Base-by-base conservation (phyloP, 2,888 invertebrate species). In the Pristionchus maxplancki region DNA sequence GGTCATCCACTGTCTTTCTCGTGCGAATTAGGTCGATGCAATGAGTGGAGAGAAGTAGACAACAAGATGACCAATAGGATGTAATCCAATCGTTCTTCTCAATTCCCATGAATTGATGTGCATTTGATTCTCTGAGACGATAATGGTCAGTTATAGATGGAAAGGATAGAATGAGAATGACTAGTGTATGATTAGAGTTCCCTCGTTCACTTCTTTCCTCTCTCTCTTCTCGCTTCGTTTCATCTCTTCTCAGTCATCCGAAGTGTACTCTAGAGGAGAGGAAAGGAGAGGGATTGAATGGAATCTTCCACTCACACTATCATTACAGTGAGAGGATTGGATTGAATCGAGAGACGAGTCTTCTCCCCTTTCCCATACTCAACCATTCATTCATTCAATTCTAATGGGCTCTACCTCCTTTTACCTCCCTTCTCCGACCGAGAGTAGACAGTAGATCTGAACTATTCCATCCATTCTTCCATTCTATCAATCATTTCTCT, bases 281-380 rank as follows among this genome's bases (percentile, higher is more conserved):
- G 37, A 24, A 37, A 74, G 31, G 64, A 64, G 64, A 64, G n/a
- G 58, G 67, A 67, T 67, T 78, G 78, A 48, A 78, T 48, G 44
- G 78, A 78, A 78, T 78, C 44, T 78, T 78, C 78, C 74, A 74
- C 74, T 44, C 78, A 44, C 78, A 44, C 44, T 78, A 78, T 78
- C 78, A 78, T 78, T 78, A 78, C 78, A 78, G 78, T 48, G 78
- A 78, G 78, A 78, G 71, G 78, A 78, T 78, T 44, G n/a, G 78
- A 78, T 78, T 78, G 44, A 44, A 78, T 44, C 24, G 78, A 78
- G 44, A 71, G 71, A 64, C n/a, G 78, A 78, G 78, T 78, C 78
- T 78, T 78, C 44, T 48, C 48, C 78, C n/a, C 44, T 78, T 78
- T 78, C 78, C 78, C 78, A 78, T 78, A 48, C 78, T 78, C 34